Conservation (phyloP, 2,888 invertebrate genomes). For the Dicranocentrus wangi region DNA sequence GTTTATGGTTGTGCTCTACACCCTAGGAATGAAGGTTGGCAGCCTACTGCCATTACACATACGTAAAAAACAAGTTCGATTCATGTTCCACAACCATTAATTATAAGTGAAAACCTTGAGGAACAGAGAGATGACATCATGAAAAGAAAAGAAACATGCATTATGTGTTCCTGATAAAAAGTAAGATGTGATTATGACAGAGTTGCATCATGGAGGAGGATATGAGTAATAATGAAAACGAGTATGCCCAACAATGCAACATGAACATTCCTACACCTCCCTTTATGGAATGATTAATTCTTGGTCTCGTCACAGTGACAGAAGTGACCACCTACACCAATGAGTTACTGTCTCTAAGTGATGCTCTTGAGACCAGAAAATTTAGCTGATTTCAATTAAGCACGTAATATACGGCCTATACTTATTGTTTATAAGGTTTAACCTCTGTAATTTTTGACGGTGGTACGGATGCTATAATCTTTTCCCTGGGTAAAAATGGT, state of each 20-base stretch:
- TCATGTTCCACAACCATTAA: slow-evolving; percentile 19
- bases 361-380: neutral
- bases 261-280: slow-evolving; percentile 28
- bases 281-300: slow-evolving; percentile 57
- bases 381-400: neutral
- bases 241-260: slow-evolving; percentile 30
- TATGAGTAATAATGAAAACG: neutral
- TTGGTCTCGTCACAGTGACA: slow-evolving; percentile 35
- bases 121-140: slow-evolving; percentile 42
- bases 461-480: no score
- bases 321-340: slow-evolving; percentile 48
- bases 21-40: neutral
- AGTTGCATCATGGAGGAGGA: slow-evolving; percentile 16
- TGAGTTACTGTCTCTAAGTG: neutral
- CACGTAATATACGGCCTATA: no score
- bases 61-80: neutral
- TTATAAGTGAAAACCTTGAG: slow-evolving; percentile 30
- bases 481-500: neutral
- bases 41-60: slow-evolving; percentile 37
- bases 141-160: slow-evolving; percentile 8
- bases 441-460: no score
- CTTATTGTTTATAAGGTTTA: no score
- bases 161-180: neutral
- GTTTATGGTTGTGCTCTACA: no score
- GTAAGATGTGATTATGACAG: slow-evolving; percentile 23